phyloP scores from a whole-genome alignment of 2,113 vertebrate species.

The Cygnus buccinator region DNA sequence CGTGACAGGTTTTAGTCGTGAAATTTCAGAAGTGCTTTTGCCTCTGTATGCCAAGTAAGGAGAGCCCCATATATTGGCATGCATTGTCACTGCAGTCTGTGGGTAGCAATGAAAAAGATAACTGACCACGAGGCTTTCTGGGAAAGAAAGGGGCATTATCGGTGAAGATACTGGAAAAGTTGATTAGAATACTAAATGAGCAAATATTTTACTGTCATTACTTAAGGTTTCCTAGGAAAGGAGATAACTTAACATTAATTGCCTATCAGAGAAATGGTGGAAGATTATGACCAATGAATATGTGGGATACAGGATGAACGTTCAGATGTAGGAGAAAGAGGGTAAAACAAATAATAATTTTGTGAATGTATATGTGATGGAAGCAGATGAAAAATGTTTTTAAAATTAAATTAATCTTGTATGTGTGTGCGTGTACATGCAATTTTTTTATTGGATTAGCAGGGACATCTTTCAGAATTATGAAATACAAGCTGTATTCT shows the following conservation, averaged over 20 bases:
- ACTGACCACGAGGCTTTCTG: conserved; percentile 37
- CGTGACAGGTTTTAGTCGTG: background rate
- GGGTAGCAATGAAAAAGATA: conserved; percentile 5
- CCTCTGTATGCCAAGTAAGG: background rate
- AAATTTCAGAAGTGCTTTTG: background rate
- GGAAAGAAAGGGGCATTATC: conserved; percentile 1
- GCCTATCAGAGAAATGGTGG: conserved; percentile 24
- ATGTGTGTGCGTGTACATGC: background rate
- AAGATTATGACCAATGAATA: conserved; percentile 4
- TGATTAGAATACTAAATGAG: conserved; percentile 56
- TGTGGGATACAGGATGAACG: conserved; percentile 3
- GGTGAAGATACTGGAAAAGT: conserved; percentile 42
- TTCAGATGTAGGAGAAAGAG: background rate
- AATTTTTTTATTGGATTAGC: conserved; percentile 59
- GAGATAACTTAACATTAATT: conserved; percentile 54
- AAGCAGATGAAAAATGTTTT: conserved; percentile 43
- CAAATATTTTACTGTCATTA: conserved; percentile 42
- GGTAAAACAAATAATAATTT: conserved; percentile 46
- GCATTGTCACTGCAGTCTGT: background rate
- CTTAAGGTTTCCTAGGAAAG: background rate
- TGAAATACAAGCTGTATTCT: conserved; percentile 68
- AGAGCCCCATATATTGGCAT: background rate
- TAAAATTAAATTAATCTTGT: conserved; percentile 43
- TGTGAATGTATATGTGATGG: background rate
- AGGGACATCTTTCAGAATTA: conserved; percentile 64